Percentiles rank a stretch among this genome's conserved stretches.
Conservation (phyloP, 2,113 vertebrate genomes). For the Nesoenas mayeri region DNA sequence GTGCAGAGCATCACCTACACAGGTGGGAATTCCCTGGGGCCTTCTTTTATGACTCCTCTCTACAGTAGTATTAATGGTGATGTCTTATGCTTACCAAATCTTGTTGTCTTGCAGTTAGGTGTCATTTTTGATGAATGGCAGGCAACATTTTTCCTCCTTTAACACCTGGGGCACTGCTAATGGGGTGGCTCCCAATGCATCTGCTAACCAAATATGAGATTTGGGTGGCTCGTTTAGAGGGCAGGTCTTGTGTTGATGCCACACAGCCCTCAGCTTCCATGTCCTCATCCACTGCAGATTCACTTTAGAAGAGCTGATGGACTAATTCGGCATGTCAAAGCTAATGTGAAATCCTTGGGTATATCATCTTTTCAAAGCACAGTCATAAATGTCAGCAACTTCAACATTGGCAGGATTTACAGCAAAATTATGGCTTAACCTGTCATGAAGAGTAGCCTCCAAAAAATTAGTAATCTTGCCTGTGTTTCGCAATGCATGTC, state of each 20-base stretch:
- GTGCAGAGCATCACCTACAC: not conserved
- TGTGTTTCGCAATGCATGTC: not conserved
- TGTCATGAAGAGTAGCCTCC: not conserved
- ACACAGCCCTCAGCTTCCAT: not conserved
- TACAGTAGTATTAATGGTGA: not conserved
- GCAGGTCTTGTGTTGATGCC: not conserved
- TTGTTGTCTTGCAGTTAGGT: not conserved
- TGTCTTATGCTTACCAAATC: not conserved
- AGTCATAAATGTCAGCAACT: conserved; percentile 6
- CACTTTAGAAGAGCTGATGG: not conserved
- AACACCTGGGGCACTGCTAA: not conserved
- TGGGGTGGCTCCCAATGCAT: not conserved
- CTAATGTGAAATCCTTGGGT: not conserved
- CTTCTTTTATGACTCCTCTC: not conserved
- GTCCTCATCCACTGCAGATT: not conserved
- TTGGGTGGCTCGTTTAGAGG: not conserved
- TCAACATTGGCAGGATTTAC: not conserved
- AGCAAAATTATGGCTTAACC: conserved; percentile 10
- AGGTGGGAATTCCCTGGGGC: not conserved
- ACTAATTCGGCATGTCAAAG: not conserved
- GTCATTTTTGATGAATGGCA: not conserved
- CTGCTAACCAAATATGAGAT: not conserved
- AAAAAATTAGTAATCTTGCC: not conserved
- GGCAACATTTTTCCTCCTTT: not conserved
- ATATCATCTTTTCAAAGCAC: not conserved